Evolutionary conservation across 2,888 invertebrate species (phyloP).

Genomic region (Anthophora plumipes): DNA sequence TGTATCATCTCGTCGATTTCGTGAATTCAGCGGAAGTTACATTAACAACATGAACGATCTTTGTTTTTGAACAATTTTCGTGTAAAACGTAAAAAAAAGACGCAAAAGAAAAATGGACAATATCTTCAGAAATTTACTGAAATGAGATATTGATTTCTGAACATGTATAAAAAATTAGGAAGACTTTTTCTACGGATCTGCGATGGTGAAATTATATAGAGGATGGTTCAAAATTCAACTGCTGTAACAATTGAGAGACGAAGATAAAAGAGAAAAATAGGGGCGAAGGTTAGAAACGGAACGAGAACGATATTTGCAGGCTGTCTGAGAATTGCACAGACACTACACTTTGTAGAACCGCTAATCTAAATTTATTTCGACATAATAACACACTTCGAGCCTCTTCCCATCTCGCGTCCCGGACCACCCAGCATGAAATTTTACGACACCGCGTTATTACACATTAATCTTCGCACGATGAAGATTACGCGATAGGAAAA

Average conservation of each 20-base stretch:
- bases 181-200: too few relatives aligned
- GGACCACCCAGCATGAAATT: constrained; percentile 35
- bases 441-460: constrained; percentile 14
- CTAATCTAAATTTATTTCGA: constrained; percentile 25
- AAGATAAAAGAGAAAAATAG: too few relatives aligned
- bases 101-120: too few relatives aligned
- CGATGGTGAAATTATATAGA: too few relatives aligned
- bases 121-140: neutral
- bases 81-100: neutral
- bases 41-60: neutral
- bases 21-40: neutral
- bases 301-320: neutral
- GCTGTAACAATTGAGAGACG: too few relatives aligned
- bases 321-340: neutral
- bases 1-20: constrained; percentile 29
- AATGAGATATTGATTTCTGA: too few relatives aligned
- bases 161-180: too few relatives aligned
- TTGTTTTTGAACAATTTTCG: neutral
- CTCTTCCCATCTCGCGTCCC: constrained; percentile 1
- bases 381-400: constrained; percentile 12
- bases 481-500: neutral
- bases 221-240: too few relatives aligned
- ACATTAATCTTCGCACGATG: constrained; percentile 4
- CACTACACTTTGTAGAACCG: neutral
- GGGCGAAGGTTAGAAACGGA: neutral